A percentile compares a stretch with the other conserved stretches of the same genome.
These are phyloP conservation scores for Aplochiton taeniatus DNA, from an alignment of 2,797 vertebrate genomes.

Conservation along the genomic window DNA sequence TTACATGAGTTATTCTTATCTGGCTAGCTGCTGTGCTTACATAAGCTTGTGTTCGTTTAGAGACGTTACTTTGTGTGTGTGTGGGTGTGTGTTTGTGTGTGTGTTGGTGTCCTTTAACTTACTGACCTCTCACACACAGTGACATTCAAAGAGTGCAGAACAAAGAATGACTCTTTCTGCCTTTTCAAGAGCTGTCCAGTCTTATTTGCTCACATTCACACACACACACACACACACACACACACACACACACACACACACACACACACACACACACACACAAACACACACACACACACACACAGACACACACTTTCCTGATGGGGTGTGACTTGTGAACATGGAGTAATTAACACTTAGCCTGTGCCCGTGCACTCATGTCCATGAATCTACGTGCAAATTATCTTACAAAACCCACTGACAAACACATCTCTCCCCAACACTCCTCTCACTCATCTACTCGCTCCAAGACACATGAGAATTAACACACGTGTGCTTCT, in stretches of 20 bases:
- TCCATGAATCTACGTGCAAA: constrained; percentile 1
- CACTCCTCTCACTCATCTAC: background rate
- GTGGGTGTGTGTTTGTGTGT: constrained; percentile 1
- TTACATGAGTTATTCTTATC: constrained; percentile 58
- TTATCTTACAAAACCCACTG: background rate
- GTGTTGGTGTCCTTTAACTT: background rate
- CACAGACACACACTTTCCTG: background rate
- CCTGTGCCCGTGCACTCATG: background rate
- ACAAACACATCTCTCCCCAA: background rate
- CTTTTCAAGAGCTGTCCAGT: background rate
- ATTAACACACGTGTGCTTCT: too few species aligned
- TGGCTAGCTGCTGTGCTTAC: constrained; percentile 48
- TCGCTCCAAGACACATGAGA: background rate
- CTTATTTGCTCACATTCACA: background rate
- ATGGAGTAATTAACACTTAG: constrained; percentile 3
- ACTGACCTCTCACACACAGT: background rate
- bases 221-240: background rate
- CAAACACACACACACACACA: background rate
- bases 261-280: background rate
- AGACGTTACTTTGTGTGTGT: background rate
- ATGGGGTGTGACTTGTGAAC: background rate
- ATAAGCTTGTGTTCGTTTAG: constrained; percentile 29
- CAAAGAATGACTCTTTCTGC: background rate
- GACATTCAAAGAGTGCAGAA: background rate
- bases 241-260: background rate